Conservation (phyloP, 2,797 vertebrate species). For the Mastacembelus armatus region DNA sequence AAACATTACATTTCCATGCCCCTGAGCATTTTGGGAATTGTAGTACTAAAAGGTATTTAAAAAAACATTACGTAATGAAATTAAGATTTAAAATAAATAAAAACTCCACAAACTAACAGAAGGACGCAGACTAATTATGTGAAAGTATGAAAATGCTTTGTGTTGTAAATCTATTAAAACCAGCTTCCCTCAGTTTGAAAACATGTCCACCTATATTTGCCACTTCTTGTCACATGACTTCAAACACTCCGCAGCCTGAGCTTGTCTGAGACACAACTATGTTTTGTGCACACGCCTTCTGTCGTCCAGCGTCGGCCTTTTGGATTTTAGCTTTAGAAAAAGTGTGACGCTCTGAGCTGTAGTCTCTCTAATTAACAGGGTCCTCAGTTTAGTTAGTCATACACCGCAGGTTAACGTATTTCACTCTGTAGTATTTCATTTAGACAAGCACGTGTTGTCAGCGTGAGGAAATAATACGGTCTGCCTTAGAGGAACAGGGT, state of each 20-base stretch:
- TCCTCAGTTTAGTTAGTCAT: background rate
- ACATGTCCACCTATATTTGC: too few species aligned
- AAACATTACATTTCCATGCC: background rate
- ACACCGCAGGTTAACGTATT: background rate
- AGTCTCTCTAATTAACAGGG: conserved; percentile 1
- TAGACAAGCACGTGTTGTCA: background rate
- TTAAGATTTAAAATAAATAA: too few species aligned
- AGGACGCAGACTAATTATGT: too few species aligned
- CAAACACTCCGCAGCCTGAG: background rate
- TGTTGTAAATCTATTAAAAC: background rate
- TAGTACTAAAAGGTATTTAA: background rate
- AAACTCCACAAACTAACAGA: too few species aligned
- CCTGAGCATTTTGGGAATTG: background rate
- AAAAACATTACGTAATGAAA: too few species aligned
- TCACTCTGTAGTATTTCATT: background rate
- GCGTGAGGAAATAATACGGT: background rate
- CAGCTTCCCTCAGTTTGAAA: too few species aligned
- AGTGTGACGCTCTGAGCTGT: too few species aligned
- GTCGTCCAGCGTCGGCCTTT: conserved; percentile 19
- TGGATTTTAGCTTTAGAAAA: conserved; percentile 16
- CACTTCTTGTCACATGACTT: too few species aligned
- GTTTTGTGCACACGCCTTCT: background rate
- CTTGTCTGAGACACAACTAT: conserved; percentile 9
- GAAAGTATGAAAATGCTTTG: background rate
- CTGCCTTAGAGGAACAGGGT: background rate